Base-by-base conservation (phyloP, 1,140 invertebrate genomes). In the Pygmarrhopalites habei region DNA sequence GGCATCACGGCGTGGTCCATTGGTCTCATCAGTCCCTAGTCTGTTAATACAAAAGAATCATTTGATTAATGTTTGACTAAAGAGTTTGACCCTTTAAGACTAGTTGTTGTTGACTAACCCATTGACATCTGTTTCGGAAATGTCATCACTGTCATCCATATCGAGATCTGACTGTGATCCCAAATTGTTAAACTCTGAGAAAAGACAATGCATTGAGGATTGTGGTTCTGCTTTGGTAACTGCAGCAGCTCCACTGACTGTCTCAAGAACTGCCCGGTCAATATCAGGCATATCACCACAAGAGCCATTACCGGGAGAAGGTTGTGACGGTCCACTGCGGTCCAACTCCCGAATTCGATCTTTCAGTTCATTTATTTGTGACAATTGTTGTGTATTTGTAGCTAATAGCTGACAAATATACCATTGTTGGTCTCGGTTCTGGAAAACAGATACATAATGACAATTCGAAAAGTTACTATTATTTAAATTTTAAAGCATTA, bases 351-450 rank as follows among this genome's bases (percentile, higher is more conserved):
- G 19, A 10, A 64, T 49, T 2, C 62, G 56, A 28, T 58, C 56
- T 14, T 59, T 64, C 25, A 64, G 19, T 55, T 58, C 56, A 43
- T 43, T 43, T 15, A 64, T 35, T 26, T 64, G 47, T 15, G 23
- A n/a, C 15, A 43, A 15, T 23, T 67, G 66, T 49, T 61, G 14
- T 2, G 19, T 21, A 35, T 21, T 44, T 5, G 51, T 29, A n/a
- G 47, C 43, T 14, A 55, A 25, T 26, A 67, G 58, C 19, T 64
- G 62, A 74, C 85, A 86, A 62, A 95, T 92, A 73, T 93, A 93
- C 90, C 91, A 94, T 73, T 93, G 89, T 72, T 93, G 90, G 78
- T 95, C 92, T 67, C 90, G n/a, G n/a, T n/a, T n/a, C n/a, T n/a
- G n/a, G n/a, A n/a, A n/a, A n/a, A n/a, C n/a, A n/a, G n/a, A n/a